A percentile compares a stretch with the other conserved stretches of the same genome.
phyloP scores from a whole-genome alignment of 2,888 invertebrate genomes.

The Stenodera caucasica region DNA sequence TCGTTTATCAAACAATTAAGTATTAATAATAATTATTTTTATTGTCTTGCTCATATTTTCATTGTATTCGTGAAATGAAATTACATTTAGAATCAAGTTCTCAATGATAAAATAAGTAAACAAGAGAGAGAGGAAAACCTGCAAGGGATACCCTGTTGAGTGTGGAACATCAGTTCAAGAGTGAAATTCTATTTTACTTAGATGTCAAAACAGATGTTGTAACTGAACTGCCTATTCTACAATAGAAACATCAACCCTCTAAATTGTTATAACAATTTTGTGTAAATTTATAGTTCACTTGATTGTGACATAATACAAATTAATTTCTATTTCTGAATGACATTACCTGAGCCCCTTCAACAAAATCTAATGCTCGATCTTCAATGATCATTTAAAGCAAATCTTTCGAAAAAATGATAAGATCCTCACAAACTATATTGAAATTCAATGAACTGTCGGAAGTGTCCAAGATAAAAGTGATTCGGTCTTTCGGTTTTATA shows the following conservation, averaged over 20 bases:
- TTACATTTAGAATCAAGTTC: not conserved
- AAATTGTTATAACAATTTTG: constrained; percentile 6
- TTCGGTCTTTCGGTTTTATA: no score
- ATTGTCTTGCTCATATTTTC: not conserved
- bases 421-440: constrained; percentile 11
- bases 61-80: not conserved
- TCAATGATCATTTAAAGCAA: constrained; percentile 26
- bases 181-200: constrained; percentile 28
- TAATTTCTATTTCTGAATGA: not conserved
- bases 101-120: not conserved
- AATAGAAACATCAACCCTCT: constrained; percentile 6
- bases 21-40: not conserved
- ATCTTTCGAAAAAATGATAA: constrained; percentile 25
- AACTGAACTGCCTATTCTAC: constrained; percentile 11
- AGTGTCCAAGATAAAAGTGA: constrained; percentile 27
- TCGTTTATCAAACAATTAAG: no score
- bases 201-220: constrained; percentile 27
- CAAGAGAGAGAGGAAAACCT: not conserved
- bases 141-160: not conserved
- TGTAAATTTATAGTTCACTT: constrained; percentile 9
- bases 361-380: no score
- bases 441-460: constrained; percentile 27
- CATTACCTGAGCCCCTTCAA: not conserved
- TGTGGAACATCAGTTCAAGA: constrained; percentile 26
- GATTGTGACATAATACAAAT: constrained; percentile 2